These are phyloP conservation scores for Syngnathus acus DNA, from an alignment of 2,797 vertebrate genomes.

Conservation along the genomic window DNA sequence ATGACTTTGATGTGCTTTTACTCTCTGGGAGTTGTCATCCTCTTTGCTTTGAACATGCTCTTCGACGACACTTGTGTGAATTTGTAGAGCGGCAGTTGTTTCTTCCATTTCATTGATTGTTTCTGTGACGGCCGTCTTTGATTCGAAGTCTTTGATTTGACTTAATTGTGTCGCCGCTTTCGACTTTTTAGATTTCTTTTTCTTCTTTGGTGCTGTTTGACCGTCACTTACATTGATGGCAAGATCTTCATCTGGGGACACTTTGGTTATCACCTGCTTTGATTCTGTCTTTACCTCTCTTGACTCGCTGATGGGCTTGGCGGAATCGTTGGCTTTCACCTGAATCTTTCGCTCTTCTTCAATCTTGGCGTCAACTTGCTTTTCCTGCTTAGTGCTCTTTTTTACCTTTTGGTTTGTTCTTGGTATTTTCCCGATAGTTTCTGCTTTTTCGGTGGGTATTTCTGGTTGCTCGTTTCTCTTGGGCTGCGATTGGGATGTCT, in stretches of 20 bases:
- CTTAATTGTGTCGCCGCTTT: constrained; percentile 44
- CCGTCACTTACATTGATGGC: constrained; percentile 29
- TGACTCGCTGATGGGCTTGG: constrained; percentile 34
- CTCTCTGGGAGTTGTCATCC: constrained; percentile 43
- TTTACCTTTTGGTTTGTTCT: constrained; percentile 52
- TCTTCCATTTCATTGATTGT: constrained; percentile 32
- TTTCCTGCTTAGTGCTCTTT: constrained; percentile 63
- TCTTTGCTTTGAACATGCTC: constrained; percentile 49
- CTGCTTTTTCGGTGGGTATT: constrained; percentile 14
- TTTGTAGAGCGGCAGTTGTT: constrained; percentile 37
- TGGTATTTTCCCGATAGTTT: constrained; percentile 31
- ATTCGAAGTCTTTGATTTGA: constrained; percentile 53
- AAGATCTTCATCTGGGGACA: constrained; percentile 17
- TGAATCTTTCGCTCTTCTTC: constrained; percentile 39
- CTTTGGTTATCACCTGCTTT: constrained; percentile 46
- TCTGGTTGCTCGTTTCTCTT: constrained; percentile 25
- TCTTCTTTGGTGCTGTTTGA: constrained; percentile 56
- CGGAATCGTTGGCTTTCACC: constrained; percentile 29
- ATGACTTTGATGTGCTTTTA: constrained; percentile 55
- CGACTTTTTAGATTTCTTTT: constrained; percentile 71
- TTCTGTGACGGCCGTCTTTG: constrained; percentile 49
- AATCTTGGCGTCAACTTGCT: constrained; percentile 39
- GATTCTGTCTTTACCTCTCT: constrained; percentile 36
- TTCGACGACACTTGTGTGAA: constrained; percentile 38
- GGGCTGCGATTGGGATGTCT: constrained; percentile 45